Conservation (phyloP, 2,888 invertebrate genomes). For the Sclerodermus sp. region DNA sequence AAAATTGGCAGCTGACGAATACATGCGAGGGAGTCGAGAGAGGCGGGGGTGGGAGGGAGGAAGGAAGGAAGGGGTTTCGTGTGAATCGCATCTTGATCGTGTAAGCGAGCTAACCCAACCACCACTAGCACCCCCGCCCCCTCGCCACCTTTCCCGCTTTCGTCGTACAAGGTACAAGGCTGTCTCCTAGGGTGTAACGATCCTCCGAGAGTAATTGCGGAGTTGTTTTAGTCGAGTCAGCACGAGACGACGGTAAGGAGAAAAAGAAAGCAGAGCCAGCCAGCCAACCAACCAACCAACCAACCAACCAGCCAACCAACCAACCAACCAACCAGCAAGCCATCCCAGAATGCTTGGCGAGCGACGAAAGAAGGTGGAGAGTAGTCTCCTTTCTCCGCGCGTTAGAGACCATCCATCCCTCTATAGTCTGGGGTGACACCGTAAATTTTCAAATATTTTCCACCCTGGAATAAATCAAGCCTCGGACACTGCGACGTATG, state of each 20-base stretch:
- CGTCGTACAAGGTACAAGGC: constrained; percentile 20
- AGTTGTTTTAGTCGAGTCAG: constrained; percentile 50
- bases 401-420: background rate
- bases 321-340: too few species aligned
- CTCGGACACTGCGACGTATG: constrained; percentile 8
- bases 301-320: too few species aligned
- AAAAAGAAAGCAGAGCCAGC: constrained; percentile 19
- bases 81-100: too few species aligned
- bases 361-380: constrained; percentile 8
- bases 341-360: too few species aligned
- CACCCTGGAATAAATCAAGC: constrained; percentile 42
- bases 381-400: background rate
- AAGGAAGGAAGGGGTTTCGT: too few species aligned
- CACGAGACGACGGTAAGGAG: constrained; percentile 35
- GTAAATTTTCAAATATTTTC: constrained; percentile 53
- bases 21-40: too few species aligned
- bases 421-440: constrained; percentile 28
- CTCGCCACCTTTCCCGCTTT: background rate
- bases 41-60: too few species aligned
- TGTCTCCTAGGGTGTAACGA: constrained; percentile 50
- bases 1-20: too few species aligned
- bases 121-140: background rate
- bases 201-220: constrained; percentile 50
- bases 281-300: too few species aligned
- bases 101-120: too few species aligned